Conservation (phyloP, 2,113 vertebrate species). For the Solea solea region DNA sequence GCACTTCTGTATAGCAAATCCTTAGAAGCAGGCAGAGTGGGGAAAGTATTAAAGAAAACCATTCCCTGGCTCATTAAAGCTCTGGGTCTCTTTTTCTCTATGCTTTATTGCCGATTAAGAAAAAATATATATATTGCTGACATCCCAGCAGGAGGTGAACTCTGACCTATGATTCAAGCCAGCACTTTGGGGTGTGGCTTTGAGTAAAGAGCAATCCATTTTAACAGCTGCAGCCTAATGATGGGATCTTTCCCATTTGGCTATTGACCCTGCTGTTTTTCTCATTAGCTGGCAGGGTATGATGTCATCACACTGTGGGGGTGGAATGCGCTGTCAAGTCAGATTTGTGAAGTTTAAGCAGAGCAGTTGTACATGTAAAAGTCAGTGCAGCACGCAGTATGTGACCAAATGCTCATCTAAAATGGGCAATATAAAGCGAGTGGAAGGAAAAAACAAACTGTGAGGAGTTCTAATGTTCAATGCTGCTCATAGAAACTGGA, state of each 20-base stretch:
- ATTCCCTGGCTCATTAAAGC: conserved; percentile 15
- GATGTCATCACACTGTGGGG: conserved; percentile 51
- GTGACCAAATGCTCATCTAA: conserved; percentile 50
- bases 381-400: conserved; percentile 30
- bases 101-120: conserved; percentile 15
- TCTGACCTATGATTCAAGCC: conserved; percentile 50
- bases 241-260: conserved; percentile 49
- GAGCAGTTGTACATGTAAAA: conserved; percentile 43
- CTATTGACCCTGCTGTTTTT: conserved; percentile 40
- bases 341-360: conserved; percentile 42
- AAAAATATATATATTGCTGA: conserved; percentile 21
- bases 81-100: background rate
- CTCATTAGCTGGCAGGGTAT: conserved; percentile 44
- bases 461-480: conserved; percentile 26
- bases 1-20: conserved; percentile 42
- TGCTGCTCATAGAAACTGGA: conserved; percentile 35
- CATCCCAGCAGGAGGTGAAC: conserved; percentile 44
- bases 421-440: conserved; percentile 18
- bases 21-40: conserved; percentile 29
- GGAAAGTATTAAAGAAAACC: conserved; percentile 59
- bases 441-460: conserved; percentile 6
- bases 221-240: conserved; percentile 34
- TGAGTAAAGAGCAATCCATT: conserved; percentile 41
- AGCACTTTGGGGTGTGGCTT: conserved; percentile 46
- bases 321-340: conserved; percentile 43